phyloP scores from a whole-genome alignment of 1,140 invertebrate genomes.

The Drosophila kanapiae region DNA sequence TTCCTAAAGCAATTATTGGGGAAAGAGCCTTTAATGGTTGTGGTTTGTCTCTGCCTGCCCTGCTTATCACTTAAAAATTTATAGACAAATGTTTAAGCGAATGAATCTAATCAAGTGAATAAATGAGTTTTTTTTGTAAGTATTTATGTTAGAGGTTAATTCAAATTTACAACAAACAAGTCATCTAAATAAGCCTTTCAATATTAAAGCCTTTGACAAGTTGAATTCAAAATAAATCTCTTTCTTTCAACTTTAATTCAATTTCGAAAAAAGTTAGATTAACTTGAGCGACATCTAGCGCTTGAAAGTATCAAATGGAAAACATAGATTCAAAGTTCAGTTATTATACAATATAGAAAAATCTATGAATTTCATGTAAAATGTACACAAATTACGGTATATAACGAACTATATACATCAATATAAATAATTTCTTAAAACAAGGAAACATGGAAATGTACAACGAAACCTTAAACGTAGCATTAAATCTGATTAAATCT shows the following conservation, averaged over 20 bases:
- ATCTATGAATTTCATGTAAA: background rate
- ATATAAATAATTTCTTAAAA: background rate
- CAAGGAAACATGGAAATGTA: background rate
- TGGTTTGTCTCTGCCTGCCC: no score
- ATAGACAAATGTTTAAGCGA: background rate
- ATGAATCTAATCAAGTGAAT: background rate
- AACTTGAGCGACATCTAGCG: background rate
- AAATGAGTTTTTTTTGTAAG: no score
- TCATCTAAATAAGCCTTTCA: background rate
- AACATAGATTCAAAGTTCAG: background rate
- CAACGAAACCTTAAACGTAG: background rate
- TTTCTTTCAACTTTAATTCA: constrained; percentile 1
- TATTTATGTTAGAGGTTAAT: background rate
- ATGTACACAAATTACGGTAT: background rate
- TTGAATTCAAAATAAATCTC: background rate
- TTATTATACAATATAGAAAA: background rate
- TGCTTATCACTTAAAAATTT: background rate
- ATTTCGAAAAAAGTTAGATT: background rate
- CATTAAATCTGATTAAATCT: no score
- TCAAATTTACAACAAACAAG: background rate
- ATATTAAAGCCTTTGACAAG: no score
- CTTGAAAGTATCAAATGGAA: background rate
- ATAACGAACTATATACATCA: background rate
- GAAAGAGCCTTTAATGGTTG: background rate
- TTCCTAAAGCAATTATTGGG: background rate